A percentile compares a stretch with the other conserved stretches of the same genome.
phyloP scores from a whole-genome alignment of 2,113 vertebrate genomes.

The Tyto alba region DNA sequence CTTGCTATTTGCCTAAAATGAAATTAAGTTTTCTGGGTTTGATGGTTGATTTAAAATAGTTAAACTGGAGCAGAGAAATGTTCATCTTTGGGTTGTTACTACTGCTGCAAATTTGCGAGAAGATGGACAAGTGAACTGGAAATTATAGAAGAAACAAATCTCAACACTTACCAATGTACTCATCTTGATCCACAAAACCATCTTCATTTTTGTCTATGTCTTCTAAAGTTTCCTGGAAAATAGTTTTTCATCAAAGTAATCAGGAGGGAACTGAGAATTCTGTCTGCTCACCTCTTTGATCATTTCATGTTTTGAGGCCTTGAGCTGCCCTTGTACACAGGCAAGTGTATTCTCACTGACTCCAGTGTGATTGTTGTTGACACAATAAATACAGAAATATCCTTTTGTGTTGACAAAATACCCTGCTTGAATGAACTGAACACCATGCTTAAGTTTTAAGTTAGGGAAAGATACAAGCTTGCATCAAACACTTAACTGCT shows the following conservation, averaged over 20 bases:
- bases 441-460: not conserved
- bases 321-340: not conserved
- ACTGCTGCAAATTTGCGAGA: not conserved
- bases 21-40: not conserved
- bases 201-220: constrained; percentile 96
- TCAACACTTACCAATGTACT: constrained; percentile 87
- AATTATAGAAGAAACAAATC: not conserved
- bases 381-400: not conserved
- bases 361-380: not conserved
- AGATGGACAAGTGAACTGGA: not conserved
- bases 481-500: not conserved
- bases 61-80: not conserved
- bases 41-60: not conserved
- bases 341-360: not conserved
- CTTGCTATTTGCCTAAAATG: not conserved
- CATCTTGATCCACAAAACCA: constrained; percentile 93
- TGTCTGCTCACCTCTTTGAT: not conserved
- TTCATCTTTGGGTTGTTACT: not conserved
- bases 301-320: not conserved
- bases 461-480: not conserved
- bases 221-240: constrained; percentile 92
- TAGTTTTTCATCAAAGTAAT: not conserved
- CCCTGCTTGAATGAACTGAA: not conserved
- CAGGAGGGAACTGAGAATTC: not conserved
- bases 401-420: not conserved